phyloP scores from a whole-genome alignment of 2,888 invertebrate genomes.

The Junonia oenone region DNA sequence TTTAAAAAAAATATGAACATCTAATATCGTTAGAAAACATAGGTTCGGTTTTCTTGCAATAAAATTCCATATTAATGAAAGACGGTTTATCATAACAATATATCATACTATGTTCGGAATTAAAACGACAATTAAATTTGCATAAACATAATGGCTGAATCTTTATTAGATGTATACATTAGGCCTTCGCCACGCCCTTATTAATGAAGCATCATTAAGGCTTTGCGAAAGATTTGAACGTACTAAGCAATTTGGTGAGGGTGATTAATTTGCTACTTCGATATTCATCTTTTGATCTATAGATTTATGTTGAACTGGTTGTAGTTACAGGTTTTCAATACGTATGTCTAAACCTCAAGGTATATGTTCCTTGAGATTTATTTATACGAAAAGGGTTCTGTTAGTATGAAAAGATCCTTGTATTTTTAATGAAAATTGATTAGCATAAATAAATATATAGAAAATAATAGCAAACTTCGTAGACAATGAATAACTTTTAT shows the following conservation, averaged over 20 bases:
- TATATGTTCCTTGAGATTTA: no score
- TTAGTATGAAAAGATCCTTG: no score
- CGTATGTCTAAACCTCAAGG: no score
- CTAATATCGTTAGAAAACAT: background rate
- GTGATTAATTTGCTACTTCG: background rate
- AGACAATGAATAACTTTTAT: no score
- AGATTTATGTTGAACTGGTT: no score
- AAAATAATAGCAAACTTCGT: no score
- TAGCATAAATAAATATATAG: no score
- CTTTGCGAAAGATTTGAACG: background rate
- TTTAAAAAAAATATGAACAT: no score
- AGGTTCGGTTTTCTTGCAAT: background rate
- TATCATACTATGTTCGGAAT: background rate
- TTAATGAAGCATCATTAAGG: conserved; percentile 15
- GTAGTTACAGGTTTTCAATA: no score
- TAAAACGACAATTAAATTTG: conserved; percentile 5
- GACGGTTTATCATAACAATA: background rate
- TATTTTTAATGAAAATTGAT: no score
- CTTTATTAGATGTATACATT: conserved; percentile 13
- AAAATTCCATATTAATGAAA: conserved; percentile 1
- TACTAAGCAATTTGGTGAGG: background rate
- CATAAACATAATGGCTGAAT: conserved; percentile 5
- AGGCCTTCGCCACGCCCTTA: conserved; percentile 14
- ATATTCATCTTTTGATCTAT: background rate
- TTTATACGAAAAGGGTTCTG: no score